phyloP scores from a whole-genome alignment of 1,140 invertebrate species.

The Aphis craccivora region DNA sequence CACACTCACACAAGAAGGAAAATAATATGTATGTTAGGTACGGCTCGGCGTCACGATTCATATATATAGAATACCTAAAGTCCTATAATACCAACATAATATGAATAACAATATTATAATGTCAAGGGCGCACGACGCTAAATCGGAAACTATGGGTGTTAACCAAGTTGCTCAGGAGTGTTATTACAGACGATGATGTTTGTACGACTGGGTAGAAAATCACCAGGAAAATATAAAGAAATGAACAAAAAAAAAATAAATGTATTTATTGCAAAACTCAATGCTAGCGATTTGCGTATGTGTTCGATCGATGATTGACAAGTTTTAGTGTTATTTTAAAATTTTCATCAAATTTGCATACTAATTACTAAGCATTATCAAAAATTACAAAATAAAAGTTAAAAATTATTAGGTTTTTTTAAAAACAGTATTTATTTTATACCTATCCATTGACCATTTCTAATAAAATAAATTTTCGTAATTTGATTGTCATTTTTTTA shows the following conservation, averaged over 20 bases:
- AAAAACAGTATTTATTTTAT: no score
- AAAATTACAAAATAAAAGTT: neutral
- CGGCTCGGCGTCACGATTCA: neutral
- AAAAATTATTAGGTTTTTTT: no score
- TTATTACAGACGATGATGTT: neutral
- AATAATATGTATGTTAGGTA: neutral
- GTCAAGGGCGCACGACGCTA: constrained; percentile 40
- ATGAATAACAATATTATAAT: constrained; percentile 28
- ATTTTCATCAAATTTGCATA: neutral
- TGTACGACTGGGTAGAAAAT: neutral
- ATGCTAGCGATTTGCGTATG: neutral
- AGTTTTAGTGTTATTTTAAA: neutral
- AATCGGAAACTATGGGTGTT: constrained; percentile 25
- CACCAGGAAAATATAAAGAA: neutral
- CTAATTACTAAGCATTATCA: no score
- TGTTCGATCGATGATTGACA: neutral
- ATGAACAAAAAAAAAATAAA: neutral
- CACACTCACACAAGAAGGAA: neutral
- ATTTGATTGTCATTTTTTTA: no score
- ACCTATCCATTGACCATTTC: no score
- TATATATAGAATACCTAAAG: neutral
- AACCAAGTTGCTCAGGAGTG: neutral
- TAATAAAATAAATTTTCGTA: no score
- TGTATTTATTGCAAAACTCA: neutral
- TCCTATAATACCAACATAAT: neutral